Percentiles rank a stretch among this genome's conserved stretches.
These are phyloP conservation scores for Octonoba sinensis DNA, from an alignment of 2,888 invertebrate genomes.

Conservation along the genomic window DNA sequence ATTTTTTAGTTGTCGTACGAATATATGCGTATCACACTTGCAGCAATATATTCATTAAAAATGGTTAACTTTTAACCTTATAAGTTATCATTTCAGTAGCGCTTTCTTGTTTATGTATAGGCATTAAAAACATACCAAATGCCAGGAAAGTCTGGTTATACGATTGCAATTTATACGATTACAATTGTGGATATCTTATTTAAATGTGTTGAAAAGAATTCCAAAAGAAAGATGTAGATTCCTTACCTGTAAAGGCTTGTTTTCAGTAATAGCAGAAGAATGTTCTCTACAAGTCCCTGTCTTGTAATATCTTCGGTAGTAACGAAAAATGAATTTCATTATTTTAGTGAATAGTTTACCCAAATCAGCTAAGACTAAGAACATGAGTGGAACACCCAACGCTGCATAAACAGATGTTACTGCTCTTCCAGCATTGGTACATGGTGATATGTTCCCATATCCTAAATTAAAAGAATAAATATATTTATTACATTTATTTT, in stretches of 20 bases:
- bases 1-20: too few relatives aligned
- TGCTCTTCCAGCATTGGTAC: conserved; percentile 85
- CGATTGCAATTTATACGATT: too few relatives aligned
- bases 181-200: too few relatives aligned
- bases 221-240: background rate
- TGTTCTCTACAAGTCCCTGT: conserved; percentile 68
- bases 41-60: too few relatives aligned
- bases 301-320: conserved; percentile 67
- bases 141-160: too few relatives aligned
- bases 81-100: too few relatives aligned
- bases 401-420: conserved; percentile 94
- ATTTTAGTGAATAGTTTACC: conserved; percentile 92
- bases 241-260: conserved; percentile 56
- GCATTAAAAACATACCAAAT: too few relatives aligned
- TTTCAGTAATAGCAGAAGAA: conserved; percentile 73
- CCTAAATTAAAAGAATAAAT: conserved; percentile 78
- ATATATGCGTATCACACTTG: too few relatives aligned
- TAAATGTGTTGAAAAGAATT: background rate
- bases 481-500: background rate
- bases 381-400: conserved; percentile 94
- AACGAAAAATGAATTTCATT: conserved; percentile 87
- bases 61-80: too few relatives aligned
- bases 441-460: conserved; percentile 95
- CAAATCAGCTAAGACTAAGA: conserved; percentile 93
- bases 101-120: too few relatives aligned